Evolutionary conservation across 64 coral and sea anemone species (phyloP).

Genomic region (Actinia tenebrosa): DNA sequence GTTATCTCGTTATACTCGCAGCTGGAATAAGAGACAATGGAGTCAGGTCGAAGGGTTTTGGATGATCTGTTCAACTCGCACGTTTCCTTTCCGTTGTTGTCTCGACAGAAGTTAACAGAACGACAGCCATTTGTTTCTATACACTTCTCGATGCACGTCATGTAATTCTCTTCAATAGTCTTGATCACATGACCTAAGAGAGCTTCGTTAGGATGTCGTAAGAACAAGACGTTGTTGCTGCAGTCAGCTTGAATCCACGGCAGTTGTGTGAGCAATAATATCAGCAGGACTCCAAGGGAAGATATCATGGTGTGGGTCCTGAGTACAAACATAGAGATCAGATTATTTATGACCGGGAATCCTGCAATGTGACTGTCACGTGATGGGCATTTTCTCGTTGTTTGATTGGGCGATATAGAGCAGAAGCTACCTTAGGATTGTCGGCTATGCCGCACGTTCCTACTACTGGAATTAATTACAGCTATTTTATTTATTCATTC

Average conservation of each 20-base stretch:
- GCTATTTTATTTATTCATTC: too few species aligned
- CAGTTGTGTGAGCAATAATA: not conserved
- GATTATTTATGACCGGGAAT: too few species aligned
- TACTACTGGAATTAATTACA: too few species aligned
- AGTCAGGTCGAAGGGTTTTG: not conserved
- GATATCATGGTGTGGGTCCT: too few species aligned
- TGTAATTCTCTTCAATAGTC: not conserved
- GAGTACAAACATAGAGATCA: too few species aligned
- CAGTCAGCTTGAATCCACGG: not conserved
- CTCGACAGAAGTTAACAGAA: conserved; percentile 1
- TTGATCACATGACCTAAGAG: conserved; percentile 13
- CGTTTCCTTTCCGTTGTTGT: not conserved
- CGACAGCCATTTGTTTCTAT: not conserved
- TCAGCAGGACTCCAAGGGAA: not conserved
- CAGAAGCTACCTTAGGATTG: too few species aligned
- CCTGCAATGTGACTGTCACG: too few species aligned
- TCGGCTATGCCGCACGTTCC: too few species aligned
- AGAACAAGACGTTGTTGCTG: not conserved
- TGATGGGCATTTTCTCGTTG: too few species aligned
- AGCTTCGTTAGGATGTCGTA: conserved; percentile 13
- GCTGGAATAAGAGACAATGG: not conserved
- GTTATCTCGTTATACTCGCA: conserved; percentile 12
- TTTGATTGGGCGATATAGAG: too few species aligned
- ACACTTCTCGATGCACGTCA: not conserved
- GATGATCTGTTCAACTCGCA: not conserved